Conservation (phyloP, 37 sponge, comb jelly and placozoan species). For the Oopsacas minuta region DNA sequence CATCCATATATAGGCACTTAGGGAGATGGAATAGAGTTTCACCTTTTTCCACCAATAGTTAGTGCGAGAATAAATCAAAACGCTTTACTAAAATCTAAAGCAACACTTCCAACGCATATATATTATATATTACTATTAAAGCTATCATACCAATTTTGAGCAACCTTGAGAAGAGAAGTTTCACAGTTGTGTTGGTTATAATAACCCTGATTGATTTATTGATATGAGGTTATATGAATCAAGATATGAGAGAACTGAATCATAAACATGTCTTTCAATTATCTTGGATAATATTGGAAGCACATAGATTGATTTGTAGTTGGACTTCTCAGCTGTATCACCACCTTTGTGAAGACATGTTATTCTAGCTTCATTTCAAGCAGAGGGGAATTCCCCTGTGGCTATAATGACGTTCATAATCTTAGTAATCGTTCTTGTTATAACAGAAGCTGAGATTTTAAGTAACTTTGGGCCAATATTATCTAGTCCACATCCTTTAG, state of each 20-base stretch:
- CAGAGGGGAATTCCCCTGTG: background rate
- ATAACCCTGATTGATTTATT: too few species aligned
- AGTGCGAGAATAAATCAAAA: background rate
- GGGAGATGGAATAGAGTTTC: background rate
- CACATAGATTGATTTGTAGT: background rate
- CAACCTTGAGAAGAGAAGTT: background rate
- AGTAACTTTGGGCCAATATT: background rate
- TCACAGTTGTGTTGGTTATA: background rate
- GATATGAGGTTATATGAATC: background rate
- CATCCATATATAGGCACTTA: background rate
- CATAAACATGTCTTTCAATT: background rate
- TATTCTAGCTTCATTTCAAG: background rate
- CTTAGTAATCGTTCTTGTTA: background rate
- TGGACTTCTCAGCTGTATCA: background rate
- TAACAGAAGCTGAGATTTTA: background rate
- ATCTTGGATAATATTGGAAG: background rate
- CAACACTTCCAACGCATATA: background rate
- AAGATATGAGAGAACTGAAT: background rate
- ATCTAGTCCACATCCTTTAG: background rate
- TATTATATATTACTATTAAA: background rate
- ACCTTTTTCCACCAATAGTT: background rate
- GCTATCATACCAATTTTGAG: background rate
- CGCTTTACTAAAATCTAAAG: background rate
- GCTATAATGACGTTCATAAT: background rate
- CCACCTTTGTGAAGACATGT: background rate